Base-by-base conservation (phyloP, 1,140 invertebrate species). In the Aphaenogaster floridana region DNA sequence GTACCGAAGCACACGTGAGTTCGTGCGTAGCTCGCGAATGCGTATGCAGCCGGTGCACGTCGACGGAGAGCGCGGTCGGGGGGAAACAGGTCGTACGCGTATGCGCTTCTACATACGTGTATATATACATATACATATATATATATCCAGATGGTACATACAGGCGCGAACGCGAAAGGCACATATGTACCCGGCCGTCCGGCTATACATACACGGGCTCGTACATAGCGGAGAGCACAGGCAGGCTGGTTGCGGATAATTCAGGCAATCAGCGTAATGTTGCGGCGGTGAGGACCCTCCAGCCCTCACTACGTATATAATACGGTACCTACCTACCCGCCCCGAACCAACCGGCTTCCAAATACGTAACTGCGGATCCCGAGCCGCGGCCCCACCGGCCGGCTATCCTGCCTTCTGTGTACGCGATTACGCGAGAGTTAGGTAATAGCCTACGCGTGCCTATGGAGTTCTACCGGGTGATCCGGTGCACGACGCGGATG, bases 231-330 rank as follows among this genome's bases (percentile, higher is more conserved):
- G 80, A 84, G 80, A 84, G 86, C 45, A 88, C 89, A 86, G 89
- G 59, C 89, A 76, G 77, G 68, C 90, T 93, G 94, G 94, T 94
- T 95, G 94, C 93, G 94, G 94, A 95, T 95, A 95, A 95, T 95
- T 95, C 94, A 95, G 94, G 94, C 94, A 95, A 95, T 95, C 94
- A 95, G 94, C 94, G 94, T 95, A 95, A 95, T 95, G 94, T 95
- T 95, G 94, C 94, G 93, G 94, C 92, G 91, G 90, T 94, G 94
- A 94, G 94, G 93, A 94, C 93, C 93, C 94, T 95, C 92, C 91
- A 94, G 92, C 88, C 86, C 72, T 86, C 91, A 71, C 92, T 91
- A 92, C 90, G 78, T 90, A 83, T 92, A 89, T 91, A 92, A 89
- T 92, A 92, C 90, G 79, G 86, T 86, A 79, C 86, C 80, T 86